These are phyloP conservation scores for Marisa cornuarietis DNA, from an alignment of 1,140 invertebrate species.

Conservation along the genomic window DNA sequence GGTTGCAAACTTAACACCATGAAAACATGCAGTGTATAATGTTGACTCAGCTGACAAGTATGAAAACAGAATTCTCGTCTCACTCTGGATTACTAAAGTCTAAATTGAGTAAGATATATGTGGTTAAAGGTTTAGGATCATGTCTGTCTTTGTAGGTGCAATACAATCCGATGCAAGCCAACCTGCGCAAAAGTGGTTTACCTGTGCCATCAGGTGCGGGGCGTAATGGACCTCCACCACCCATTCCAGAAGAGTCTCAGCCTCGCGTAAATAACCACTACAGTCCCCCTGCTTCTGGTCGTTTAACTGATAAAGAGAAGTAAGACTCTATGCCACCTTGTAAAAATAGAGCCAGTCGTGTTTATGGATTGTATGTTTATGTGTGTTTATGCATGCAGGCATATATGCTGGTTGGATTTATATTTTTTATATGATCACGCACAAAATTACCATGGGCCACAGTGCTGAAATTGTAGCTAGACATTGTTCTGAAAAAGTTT, in stretches of 20 bases:
- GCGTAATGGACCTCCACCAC: conserved; percentile 34
- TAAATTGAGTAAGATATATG: no score
- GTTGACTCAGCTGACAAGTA: no score
- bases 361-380: not conserved
- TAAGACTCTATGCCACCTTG: conserved; percentile 24
- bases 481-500: no score
- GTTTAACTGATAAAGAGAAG: conserved; percentile 56
- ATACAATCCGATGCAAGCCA: conserved; percentile 48
- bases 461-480: no score
- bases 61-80: no score
- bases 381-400: not conserved
- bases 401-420: not conserved
- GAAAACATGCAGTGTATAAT: no score
- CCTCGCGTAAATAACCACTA: conserved; percentile 33
- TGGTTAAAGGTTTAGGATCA: no score
- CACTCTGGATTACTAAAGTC: no score
- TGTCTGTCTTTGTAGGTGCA: conserved; percentile 39
- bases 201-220: conserved; percentile 36
- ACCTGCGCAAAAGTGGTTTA: conserved; percentile 40
- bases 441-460: no score
- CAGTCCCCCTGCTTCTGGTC: conserved; percentile 37
- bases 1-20: no score
- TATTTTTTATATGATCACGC: no score
- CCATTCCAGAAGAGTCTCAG: conserved; percentile 54
- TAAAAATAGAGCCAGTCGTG: not conserved